Evolutionary conservation across 2,797 vertebrate species (phyloP), one percentile per base, ranked within the genome.

Genomic region (Notoglanidium macrostoma): DNA sequence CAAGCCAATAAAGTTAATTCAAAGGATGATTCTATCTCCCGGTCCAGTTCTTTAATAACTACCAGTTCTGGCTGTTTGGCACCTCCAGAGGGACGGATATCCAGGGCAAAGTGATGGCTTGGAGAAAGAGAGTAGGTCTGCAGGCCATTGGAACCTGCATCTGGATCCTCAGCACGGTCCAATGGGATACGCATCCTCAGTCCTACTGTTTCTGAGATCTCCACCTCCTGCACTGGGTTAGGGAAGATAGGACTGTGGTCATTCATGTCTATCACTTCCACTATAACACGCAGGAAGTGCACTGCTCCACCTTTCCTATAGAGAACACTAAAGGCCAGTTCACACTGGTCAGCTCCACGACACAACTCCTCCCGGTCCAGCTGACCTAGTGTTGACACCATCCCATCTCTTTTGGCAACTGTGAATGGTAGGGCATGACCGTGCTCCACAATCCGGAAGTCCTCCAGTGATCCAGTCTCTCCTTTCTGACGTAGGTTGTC

Each of bases 281-380:
- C 95, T 11, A 95, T 96, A 91, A 99, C 97, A 0, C 96, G 95
- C 74, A 99, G 92, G 86, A 97, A 96, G 78, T 96, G 95, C 81
- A 97, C 88, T 15, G 90, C 95, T 0, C 93, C 96, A 5, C 94
- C 90, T 59, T 92, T 95, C 91, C 92, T 94, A 51, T 96, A 97
- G 54, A 99, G 95, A 78, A 99, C 96, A 0, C 96, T 96, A 32
- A 99, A 98, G 7, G 94, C 95, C 85, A 98, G 91, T 90, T 97
- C 93, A 83, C 98, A 99, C 87, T 95, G 94, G 83, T 97, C 96
- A 0, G 92, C 94, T 35, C 96, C 95, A 54, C 93, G 92, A 91
- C 98, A 99, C 46, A 99, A 94, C 90, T 95, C 94, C 92, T 99
- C 98, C 92, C 98, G 94, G 94, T 99, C 97, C 92, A 99, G 93